A percentile compares a stretch with the other conserved stretches of the same genome.
These are phyloP conservation scores for Prorops nasuta DNA, from an alignment of 1,140 invertebrate genomes.

Conservation along the genomic window DNA sequence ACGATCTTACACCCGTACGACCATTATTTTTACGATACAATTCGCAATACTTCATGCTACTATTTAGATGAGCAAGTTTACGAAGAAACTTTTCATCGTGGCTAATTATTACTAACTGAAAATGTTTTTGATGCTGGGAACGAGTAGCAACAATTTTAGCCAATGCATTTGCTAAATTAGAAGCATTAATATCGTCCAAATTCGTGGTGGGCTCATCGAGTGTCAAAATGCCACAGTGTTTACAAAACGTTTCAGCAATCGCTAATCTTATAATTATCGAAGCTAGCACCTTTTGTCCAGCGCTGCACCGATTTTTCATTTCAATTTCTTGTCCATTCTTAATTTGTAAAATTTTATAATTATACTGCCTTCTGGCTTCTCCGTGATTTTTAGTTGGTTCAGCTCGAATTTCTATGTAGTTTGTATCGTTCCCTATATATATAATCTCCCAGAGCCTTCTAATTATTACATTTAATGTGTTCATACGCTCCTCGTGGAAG, in stretches of 20 bases:
- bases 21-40: conserved; percentile 65
- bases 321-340: conserved; percentile 83
- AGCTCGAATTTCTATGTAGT: conserved; percentile 78
- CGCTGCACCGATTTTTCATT: conserved; percentile 95
- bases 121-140: conserved; percentile 70
- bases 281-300: conserved; percentile 92
- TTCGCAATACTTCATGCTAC: conserved; percentile 68
- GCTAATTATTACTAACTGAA: conserved; percentile 96
- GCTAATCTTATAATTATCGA: conserved; percentile 95
- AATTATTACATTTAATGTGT: conserved; percentile 88
- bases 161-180: conserved; percentile 81
- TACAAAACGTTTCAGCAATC: conserved; percentile 91
- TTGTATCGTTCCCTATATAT: conserved; percentile 88
- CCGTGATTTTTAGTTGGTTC: conserved; percentile 60
- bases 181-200: conserved; percentile 88
- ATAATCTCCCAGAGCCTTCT: conserved; percentile 85
- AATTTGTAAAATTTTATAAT: conserved; percentile 85
- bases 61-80: conserved; percentile 69
- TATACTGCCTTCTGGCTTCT: conserved; percentile 68
- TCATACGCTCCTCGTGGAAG: conserved; percentile 82
- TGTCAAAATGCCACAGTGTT: conserved; percentile 90
- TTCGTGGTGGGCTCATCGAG: conserved; percentile 99
- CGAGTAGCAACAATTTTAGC: conserved; percentile 66
- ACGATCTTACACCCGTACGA: too few species aligned
- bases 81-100: conserved; percentile 94